Percentiles rank a stretch among this genome's conserved stretches.
Conservation (phyloP, 1,140 invertebrate species). For the Homarus americanus region DNA sequence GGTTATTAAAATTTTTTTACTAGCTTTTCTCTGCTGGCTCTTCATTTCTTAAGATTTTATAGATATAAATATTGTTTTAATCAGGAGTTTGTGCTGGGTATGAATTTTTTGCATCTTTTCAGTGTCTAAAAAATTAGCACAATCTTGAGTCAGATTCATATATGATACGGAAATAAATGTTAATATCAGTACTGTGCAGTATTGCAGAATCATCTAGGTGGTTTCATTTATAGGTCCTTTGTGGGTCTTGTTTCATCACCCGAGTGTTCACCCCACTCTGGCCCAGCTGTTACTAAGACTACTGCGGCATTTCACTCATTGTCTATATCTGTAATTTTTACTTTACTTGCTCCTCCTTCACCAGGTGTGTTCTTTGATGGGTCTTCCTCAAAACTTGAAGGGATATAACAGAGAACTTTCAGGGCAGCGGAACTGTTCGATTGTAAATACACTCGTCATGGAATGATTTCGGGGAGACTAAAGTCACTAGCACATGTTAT, state of each 20-base stretch:
- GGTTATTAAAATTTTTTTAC: no score
- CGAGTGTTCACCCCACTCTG: neutral
- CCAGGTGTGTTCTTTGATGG: slow-evolving; percentile 19
- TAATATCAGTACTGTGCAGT: neutral
- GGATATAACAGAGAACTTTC: slow-evolving; percentile 3
- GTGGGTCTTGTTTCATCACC: neutral
- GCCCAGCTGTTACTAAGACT: neutral
- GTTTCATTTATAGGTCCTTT: neutral
- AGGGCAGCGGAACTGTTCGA: neutral
- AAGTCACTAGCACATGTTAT: neutral
- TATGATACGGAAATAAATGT: neutral
- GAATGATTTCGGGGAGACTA: neutral
- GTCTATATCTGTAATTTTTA: neutral
- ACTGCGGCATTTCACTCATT: neutral
- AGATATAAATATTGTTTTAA: neutral
- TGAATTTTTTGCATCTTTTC: neutral
- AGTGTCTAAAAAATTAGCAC: neutral
- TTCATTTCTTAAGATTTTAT: neutral
- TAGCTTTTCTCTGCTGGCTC: neutral
- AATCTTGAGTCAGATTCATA: neutral
- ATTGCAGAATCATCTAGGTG: neutral
- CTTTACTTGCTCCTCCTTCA: neutral
- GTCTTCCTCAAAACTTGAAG: slow-evolving; percentile 11
- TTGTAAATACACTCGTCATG: neutral
- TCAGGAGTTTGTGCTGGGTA: neutral